These are phyloP conservation scores for Blomia tropicalis DNA, from an alignment of 2,888 invertebrate genomes.

Conservation along the genomic window DNA sequence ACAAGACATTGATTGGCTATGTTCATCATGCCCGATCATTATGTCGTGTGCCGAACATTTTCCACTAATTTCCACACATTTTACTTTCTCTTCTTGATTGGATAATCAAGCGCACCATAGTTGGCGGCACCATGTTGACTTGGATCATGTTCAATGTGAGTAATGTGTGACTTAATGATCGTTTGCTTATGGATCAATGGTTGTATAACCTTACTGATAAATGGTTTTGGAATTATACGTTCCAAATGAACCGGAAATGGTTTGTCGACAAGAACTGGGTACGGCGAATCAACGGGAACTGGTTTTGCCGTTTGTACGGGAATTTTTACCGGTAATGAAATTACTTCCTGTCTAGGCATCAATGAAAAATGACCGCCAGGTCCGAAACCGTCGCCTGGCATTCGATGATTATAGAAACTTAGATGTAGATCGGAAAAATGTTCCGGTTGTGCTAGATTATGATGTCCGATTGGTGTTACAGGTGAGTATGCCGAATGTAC, in stretches of 20 bases:
- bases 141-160: slow-evolving; percentile 10
- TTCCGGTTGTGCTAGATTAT: neutral
- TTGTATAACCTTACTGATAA: slow-evolving; percentile 6
- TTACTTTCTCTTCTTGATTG: neutral
- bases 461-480: neutral
- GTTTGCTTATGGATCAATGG: slow-evolving; percentile 19
- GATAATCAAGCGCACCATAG: neutral
- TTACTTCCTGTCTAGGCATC: slow-evolving; percentile 13
- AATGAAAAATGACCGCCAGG: slow-evolving; percentile 10
- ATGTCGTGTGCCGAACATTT: neutral
- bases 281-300: slow-evolving; percentile 7
- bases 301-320: slow-evolving; percentile 1
- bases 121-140: neutral
- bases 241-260: slow-evolving; percentile 17
- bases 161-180: slow-evolving; percentile 1
- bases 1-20: neutral
- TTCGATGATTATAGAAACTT: slow-evolving; percentile 9
- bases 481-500: neutral
- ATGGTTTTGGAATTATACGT: neutral
- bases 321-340: neutral
- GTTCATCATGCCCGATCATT: no score
- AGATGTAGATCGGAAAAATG: neutral
- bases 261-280: slow-evolving; percentile 18
- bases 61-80: neutral
- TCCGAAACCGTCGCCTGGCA: slow-evolving; percentile 12